These are phyloP conservation scores for Dunckerocampus dactyliophorus DNA, from an alignment of 2,113 vertebrate species.

Conservation along the genomic window DNA sequence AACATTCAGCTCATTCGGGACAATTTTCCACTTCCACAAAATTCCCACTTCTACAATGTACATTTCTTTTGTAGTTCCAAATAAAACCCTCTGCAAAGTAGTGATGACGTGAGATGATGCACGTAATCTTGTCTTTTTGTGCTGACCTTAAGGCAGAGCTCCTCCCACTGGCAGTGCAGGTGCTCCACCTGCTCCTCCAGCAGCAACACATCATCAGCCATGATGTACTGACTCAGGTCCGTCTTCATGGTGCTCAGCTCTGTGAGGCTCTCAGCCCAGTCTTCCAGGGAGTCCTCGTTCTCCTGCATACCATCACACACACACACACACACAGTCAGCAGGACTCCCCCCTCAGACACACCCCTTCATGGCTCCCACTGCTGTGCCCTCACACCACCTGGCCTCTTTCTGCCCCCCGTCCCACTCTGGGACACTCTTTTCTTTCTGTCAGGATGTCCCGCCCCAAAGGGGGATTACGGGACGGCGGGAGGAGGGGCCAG, in stretches of 20 bases:
- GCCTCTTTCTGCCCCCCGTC: conserved; percentile 27
- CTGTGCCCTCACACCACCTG: conserved; percentile 8
- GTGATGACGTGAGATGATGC: background rate
- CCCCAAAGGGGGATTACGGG: conserved; percentile 69
- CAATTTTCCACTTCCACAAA: too few species aligned
- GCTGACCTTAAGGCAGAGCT: conserved; percentile 74
- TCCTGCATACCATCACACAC: conserved; percentile 81
- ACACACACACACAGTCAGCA: background rate
- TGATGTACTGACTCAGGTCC: conserved; percentile 77
- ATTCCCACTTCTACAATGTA: too few species aligned
- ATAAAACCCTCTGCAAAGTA: background rate
- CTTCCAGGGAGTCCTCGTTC: conserved; percentile 79
- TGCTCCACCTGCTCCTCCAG: conserved; percentile 82
- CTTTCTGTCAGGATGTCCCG: conserved; percentile 7
- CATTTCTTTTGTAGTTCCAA: too few species aligned
- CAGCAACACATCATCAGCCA: conserved; percentile 78
- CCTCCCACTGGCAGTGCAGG: conserved; percentile 79
- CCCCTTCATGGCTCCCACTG: background rate
- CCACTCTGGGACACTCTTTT: conserved; percentile 2
- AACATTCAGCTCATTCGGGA: too few species aligned
- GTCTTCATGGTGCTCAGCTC: conserved; percentile 79
- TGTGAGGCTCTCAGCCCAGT: conserved; percentile 79
- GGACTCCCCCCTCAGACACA: background rate
- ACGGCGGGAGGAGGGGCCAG: conserved; percentile 28
- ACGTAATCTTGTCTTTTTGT: background rate